phyloP scores from a whole-genome alignment of 2,888 invertebrate genomes.

The Harpalus rufipes region DNA sequence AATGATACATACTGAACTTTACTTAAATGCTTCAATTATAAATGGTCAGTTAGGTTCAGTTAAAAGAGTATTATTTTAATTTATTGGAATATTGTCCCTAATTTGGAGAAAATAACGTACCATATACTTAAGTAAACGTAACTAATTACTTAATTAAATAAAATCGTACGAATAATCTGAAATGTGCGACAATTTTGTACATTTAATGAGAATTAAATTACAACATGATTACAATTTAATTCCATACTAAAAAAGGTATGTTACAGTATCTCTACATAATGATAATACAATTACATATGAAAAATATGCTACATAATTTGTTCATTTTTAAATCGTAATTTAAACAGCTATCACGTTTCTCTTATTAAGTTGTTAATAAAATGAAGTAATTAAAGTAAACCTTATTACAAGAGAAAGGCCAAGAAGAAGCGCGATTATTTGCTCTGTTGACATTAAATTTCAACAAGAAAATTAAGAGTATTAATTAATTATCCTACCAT shows the following conservation, averaged over 20 bases:
- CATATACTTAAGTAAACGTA: not conserved
- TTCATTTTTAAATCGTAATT: slow-evolving; percentile 8
- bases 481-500: not conserved
- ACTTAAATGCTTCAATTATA: no score
- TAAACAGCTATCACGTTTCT: not conserved
- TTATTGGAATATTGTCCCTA: no score
- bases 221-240: slow-evolving; percentile 44
- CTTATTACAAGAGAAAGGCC: not conserved
- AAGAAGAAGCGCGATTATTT: not conserved
- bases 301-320: slow-evolving; percentile 22
- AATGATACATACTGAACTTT: no score
- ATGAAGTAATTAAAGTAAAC: not conserved
- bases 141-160: slow-evolving; percentile 13
- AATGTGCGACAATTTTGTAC: slow-evolving; percentile 44
- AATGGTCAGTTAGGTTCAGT: no score
- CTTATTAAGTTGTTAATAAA: not conserved
- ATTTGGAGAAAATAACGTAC: no score
- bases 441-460: not conserved
- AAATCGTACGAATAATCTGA: slow-evolving; percentile 25
- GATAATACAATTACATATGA: slow-evolving; percentile 29
- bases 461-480: not conserved
- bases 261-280: slow-evolving; percentile 35
- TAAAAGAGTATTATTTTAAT: no score
- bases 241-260: slow-evolving; percentile 41
- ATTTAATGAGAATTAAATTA: slow-evolving; percentile 55